These are phyloP conservation scores for Parazoanthus darwini DNA, from an alignment of 92 coral and sea anemone genomes.

Conservation along the genomic window DNA sequence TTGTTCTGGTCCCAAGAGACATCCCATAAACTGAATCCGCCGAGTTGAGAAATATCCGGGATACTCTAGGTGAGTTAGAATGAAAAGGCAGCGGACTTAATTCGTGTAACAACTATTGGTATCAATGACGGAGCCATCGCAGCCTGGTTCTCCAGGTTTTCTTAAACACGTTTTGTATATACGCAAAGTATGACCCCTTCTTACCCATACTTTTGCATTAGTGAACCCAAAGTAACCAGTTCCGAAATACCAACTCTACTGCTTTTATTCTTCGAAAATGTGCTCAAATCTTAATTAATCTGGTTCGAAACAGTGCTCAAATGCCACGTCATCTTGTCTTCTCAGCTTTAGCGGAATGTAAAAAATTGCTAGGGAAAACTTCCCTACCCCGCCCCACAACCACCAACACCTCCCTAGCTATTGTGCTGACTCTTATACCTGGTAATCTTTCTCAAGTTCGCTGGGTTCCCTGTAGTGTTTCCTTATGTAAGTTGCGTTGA, in stretches of 20 bases:
- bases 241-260: not conserved
- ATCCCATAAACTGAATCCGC: constrained; percentile 40
- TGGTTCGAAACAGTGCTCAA: too few relatives aligned
- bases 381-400: not conserved
- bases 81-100: not conserved
- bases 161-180: not conserved
- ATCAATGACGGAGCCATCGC: not conserved
- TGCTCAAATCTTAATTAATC: too few relatives aligned
- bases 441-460: constrained; percentile 55
- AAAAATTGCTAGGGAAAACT: too few relatives aligned
- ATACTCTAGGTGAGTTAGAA: constrained; percentile 12
- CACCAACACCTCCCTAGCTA: not conserved
- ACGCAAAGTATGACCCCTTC: too few relatives aligned
- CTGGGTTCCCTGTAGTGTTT: constrained; percentile 74
- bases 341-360: too few relatives aligned
- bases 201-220: not conserved
- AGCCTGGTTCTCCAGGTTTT: not conserved
- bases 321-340: too few relatives aligned
- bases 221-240: not conserved
- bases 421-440: constrained; percentile 31
- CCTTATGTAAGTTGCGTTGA: constrained; percentile 69
- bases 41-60: constrained; percentile 31
- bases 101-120: not conserved
- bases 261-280: not conserved
- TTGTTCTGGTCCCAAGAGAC: constrained; percentile 46